Conservation (phyloP, 2,888 invertebrate species). For the Euplexia lucipara region DNA sequence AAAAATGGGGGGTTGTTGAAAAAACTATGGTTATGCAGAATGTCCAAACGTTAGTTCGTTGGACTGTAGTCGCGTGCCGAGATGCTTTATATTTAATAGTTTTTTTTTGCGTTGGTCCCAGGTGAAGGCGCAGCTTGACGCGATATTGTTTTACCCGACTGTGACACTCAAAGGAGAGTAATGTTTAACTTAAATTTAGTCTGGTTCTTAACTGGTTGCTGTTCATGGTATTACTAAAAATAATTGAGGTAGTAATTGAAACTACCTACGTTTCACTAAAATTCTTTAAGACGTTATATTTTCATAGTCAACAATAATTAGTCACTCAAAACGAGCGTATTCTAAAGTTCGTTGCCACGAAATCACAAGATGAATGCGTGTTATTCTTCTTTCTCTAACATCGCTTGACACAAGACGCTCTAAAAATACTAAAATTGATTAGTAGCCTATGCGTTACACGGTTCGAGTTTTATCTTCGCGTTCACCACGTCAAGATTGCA, state of each 20-base stretch:
- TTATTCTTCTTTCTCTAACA: constrained; percentile 52
- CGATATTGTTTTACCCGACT: constrained; percentile 31
- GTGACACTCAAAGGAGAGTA: too few species aligned
- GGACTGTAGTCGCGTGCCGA: constrained; percentile 85
- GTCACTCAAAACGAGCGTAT: constrained; percentile 43
- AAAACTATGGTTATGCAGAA: constrained; percentile 71
- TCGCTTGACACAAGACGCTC: constrained; percentile 46
- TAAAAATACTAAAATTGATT: constrained; percentile 61
- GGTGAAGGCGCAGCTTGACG: constrained; percentile 69
- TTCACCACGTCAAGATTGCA: constrained; percentile 45
- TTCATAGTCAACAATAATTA: constrained; percentile 47
- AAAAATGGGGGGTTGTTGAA: constrained; percentile 76
- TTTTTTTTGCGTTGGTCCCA: constrained; percentile 70
- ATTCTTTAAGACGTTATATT: constrained; percentile 43
- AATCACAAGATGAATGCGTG: constrained; percentile 53
- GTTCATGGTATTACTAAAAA: too few species aligned
- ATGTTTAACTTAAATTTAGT: constrained; percentile 1
- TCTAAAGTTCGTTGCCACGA: constrained; percentile 60
- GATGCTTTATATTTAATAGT: constrained; percentile 75
- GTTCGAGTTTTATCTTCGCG: constrained; percentile 56
- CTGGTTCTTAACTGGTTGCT: constrained; percentile 5
- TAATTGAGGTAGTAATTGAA: too few species aligned
- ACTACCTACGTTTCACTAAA: constrained; percentile 31
- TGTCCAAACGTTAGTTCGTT: constrained; percentile 72
- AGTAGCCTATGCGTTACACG: constrained; percentile 44